These are phyloP conservation scores for Sarcophaga bullata DNA, from an alignment of 1,140 invertebrate species.

Conservation along the genomic window DNA sequence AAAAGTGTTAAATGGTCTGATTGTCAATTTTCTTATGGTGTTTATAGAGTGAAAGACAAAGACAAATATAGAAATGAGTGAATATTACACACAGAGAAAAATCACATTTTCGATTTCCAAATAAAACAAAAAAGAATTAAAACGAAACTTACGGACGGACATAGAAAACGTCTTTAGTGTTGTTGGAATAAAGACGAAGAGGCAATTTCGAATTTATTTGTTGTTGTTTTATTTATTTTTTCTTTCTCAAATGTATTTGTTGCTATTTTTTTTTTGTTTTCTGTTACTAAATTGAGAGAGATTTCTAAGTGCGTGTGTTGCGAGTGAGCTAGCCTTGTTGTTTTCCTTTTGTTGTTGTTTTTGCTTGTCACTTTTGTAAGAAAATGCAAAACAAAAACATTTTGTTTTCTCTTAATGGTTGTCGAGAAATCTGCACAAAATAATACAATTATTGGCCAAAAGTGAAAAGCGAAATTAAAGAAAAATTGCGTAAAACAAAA, in stretches of 20 bases:
- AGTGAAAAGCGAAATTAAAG: background rate
- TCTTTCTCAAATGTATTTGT: background rate
- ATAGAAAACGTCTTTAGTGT: slow-evolving; percentile 1
- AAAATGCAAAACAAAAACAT: background rate
- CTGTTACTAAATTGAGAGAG: background rate
- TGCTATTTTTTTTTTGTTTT: background rate
- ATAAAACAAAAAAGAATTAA: slow-evolving; percentile 25
- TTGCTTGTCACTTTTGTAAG: background rate
- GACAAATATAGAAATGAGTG: slow-evolving; percentile 6
- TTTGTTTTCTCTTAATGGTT: background rate
- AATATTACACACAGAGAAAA: background rate
- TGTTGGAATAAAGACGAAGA: background rate
- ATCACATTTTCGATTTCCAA: slow-evolving; percentile 36
- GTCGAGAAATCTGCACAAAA: background rate
- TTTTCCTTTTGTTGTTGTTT: slow-evolving; percentile 8
- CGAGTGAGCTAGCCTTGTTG: background rate
- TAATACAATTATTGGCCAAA: background rate
- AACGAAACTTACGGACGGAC: slow-evolving; percentile 24
- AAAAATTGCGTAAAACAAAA: slow-evolving; percentile 32
- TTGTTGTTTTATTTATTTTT: background rate
- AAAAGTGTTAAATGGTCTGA: slow-evolving; percentile 36
- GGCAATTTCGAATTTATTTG: slow-evolving; percentile 11
- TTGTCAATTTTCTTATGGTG: background rate
- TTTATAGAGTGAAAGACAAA: background rate
- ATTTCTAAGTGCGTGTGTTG: slow-evolving; percentile 23